Percentiles rank a stretch among this genome's conserved stretches.
These are phyloP conservation scores for Erynnis tages DNA, from an alignment of 2,888 invertebrate genomes.

Conservation along the genomic window DNA sequence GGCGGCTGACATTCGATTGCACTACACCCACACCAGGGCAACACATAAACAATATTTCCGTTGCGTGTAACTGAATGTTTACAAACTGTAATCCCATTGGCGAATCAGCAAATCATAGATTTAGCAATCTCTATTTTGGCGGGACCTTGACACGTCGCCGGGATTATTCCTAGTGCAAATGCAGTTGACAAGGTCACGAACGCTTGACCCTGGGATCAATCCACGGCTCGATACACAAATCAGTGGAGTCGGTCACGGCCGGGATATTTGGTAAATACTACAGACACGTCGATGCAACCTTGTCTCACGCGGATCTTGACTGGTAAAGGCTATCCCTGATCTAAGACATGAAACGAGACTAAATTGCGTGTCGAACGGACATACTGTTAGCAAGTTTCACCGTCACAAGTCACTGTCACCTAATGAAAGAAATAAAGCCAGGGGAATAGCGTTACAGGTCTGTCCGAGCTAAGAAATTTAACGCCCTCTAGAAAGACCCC, in stretches of 20 bases:
- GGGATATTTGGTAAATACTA: constrained; percentile 15
- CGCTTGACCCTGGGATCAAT: constrained; percentile 4
- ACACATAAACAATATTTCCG: not conserved
- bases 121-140: constrained; percentile 1
- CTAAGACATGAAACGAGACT: too few species aligned
- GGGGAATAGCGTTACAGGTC: too few species aligned
- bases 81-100: not conserved
- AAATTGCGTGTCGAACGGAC: too few species aligned
- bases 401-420: too few species aligned
- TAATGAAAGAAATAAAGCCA: too few species aligned
- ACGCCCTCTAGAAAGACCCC: too few species aligned
- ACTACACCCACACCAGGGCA: not conserved
- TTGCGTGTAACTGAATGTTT: not conserved
- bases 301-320: too few species aligned
- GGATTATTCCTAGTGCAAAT: constrained; percentile 1
- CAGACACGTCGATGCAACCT: too few species aligned
- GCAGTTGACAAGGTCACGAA: constrained; percentile 5
- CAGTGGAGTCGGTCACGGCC: constrained; percentile 5
- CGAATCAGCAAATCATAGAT: constrained; percentile 8
- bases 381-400: too few species aligned
- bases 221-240: not conserved
- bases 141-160: constrained; percentile 1
- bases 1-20: not conserved
- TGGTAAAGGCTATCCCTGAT: too few species aligned
- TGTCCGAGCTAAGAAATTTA: too few species aligned